phyloP scores from a whole-genome alignment of 2,113 vertebrate genomes.

The Toxostoma redivivum region DNA sequence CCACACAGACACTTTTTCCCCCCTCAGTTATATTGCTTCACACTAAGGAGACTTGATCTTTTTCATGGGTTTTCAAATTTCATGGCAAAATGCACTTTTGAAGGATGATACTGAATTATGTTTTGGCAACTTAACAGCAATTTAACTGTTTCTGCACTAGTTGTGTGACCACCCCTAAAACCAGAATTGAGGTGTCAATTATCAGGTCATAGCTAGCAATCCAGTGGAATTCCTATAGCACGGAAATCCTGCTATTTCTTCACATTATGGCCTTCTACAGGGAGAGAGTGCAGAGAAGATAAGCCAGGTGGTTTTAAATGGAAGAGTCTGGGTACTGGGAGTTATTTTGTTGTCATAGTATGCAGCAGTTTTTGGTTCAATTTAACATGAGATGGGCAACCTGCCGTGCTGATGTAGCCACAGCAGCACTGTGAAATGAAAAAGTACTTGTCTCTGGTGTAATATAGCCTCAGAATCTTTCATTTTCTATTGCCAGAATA shows the following conservation, averaged over 20 bases:
- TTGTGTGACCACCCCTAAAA: not conserved
- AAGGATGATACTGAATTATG: not conserved
- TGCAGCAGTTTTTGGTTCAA: not conserved
- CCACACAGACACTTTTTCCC: rapidly evolving
- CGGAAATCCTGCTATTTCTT: not conserved
- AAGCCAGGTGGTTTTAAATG: not conserved
- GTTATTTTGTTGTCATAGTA: not conserved
- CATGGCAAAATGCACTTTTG: not conserved
- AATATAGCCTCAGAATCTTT: not conserved
- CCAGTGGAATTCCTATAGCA: not conserved
- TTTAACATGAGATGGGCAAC: not conserved
- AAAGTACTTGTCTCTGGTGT: not conserved
- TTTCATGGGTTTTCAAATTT: not conserved
- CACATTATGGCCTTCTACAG: not conserved
- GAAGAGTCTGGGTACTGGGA: not conserved
- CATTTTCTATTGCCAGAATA: not conserved
- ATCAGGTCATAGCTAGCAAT: not conserved
- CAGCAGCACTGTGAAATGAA: not conserved
- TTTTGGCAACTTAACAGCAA: not conserved
- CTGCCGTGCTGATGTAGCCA: not conserved
- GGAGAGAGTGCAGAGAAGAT: not conserved
- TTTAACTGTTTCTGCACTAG: not conserved
- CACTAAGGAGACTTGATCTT: not conserved
- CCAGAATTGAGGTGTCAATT: not conserved
- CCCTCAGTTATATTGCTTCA: not conserved